phyloP scores from a whole-genome alignment of 2,797 vertebrate genomes.

The Microchirus variegatus region DNA sequence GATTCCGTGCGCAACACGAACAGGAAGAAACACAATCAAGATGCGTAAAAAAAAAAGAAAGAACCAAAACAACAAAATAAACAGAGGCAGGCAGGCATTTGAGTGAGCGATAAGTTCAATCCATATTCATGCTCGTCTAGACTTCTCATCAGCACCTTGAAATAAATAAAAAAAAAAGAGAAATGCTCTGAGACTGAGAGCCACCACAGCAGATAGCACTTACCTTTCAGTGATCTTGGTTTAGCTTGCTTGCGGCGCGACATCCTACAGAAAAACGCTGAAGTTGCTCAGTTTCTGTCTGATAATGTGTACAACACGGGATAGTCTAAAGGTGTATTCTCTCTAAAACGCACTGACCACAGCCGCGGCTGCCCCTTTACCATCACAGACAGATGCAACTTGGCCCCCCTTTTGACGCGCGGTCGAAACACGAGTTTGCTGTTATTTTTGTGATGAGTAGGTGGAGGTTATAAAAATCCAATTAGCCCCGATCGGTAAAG shows the following conservation, averaged over 20 bases:
- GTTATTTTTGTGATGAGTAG: constrained; percentile 73
- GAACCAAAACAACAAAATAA: neutral
- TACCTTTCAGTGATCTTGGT: constrained; percentile 99
- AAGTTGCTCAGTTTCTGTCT: constrained; percentile 94
- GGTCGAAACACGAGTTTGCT: constrained; percentile 66
- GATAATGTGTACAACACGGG: constrained; percentile 78
- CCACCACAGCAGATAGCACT: constrained; percentile 78
- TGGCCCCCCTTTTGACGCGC: constrained; percentile 58
- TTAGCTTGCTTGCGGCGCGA: constrained; percentile 99
- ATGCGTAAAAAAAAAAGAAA: constrained; percentile 45
- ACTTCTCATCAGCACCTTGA: constrained; percentile 52
- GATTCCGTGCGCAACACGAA: constrained; percentile 54
- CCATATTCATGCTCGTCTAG: constrained; percentile 47
- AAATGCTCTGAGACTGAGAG: constrained; percentile 52
- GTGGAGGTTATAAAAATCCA: constrained; percentile 74
- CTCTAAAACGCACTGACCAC: constrained; percentile 62
- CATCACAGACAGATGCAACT: constrained; percentile 74
- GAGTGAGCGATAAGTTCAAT: constrained; percentile 49
- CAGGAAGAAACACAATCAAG: constrained; percentile 59
- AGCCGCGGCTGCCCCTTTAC: constrained; percentile 64
- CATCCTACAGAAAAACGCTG: constrained; percentile 96
- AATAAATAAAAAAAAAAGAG: constrained; percentile 21
- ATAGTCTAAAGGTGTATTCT: constrained; percentile 57
- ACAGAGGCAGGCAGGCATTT: constrained; percentile 34
- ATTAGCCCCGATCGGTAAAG: constrained; percentile 72